Percentiles rank a stretch among this genome's conserved stretches.
Conservation (phyloP, 2,797 vertebrate genomes). For the Siniperca obscura region DNA sequence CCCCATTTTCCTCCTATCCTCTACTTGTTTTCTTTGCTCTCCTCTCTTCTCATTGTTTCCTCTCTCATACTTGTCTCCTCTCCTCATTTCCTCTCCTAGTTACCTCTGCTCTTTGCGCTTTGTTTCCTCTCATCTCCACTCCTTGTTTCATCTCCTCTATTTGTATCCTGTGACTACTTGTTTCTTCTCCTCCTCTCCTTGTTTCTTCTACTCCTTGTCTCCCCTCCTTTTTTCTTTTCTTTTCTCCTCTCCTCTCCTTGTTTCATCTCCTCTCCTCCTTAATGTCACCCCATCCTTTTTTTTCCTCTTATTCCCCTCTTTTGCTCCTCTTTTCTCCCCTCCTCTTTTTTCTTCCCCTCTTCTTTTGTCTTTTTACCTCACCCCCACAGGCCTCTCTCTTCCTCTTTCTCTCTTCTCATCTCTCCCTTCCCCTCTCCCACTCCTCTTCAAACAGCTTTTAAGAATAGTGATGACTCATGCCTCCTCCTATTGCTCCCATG, state of each 20-base stretch:
- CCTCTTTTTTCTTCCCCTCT: background rate
- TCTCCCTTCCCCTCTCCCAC: conserved; percentile 1
- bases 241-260: background rate
- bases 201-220: background rate
- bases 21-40: background rate
- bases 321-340: background rate
- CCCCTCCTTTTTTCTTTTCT: background rate
- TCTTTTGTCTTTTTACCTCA: background rate
- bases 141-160: background rate
- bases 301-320: background rate
- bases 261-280: background rate
- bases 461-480: conserved; percentile 82
- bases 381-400: background rate
- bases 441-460: conserved; percentile 47
- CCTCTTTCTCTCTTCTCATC: background rate
- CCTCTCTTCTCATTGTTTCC: background rate
- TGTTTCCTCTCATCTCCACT: no score
- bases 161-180: no score
- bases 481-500: conserved; percentile 67
- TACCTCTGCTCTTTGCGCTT: no score
- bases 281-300: no score
- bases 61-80: background rate
- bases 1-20: no score
- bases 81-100: conserved; percentile 2
- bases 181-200: no score